Evolutionary conservation across 1,140 invertebrate species (phyloP).

Genomic region (Drosophila melanogaster): DNA sequence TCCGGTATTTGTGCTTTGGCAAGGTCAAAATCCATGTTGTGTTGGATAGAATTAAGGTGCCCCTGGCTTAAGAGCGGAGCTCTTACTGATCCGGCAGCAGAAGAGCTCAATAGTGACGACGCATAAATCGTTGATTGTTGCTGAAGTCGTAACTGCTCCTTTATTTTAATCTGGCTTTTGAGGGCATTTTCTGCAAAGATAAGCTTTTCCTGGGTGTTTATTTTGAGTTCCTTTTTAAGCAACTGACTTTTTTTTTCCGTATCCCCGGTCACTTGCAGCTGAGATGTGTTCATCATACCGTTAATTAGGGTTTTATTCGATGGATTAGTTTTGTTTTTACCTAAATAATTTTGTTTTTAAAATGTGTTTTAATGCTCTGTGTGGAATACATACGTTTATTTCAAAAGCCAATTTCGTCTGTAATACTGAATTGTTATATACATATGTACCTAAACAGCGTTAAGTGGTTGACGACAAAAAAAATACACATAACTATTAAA

Average conservation of each 20-base stretch:
- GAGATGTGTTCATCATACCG: conserved; percentile 21
- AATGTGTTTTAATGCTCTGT: background rate
- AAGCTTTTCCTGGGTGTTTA: conserved; percentile 27
- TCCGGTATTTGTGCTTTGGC: background rate
- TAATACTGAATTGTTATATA: conserved; percentile 10
- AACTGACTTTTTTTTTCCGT: conserved; percentile 14
- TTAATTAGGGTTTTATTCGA: background rate
- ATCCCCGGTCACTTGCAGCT: background rate
- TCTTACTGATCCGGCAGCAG: background rate
- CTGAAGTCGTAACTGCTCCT: conserved; percentile 54
- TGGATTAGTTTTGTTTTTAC: background rate
- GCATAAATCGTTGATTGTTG: conserved; percentile 8
- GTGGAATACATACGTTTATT: conserved; percentile 29
- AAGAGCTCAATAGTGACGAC: background rate
- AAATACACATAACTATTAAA: background rate
- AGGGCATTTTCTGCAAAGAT: conserved; percentile 42
- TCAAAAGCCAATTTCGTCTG: conserved; percentile 6
- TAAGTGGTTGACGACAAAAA: conserved; percentile 7
- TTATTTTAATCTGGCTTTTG: conserved; percentile 65
- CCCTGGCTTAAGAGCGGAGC: no score
- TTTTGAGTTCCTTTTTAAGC: conserved; percentile 4
- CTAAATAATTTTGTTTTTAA: conserved; percentile 9
- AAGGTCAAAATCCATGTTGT: background rate
- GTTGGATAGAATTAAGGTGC: conserved; percentile 1
- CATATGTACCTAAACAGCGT: conserved; percentile 9